A percentile compares a stretch with the other conserved stretches of the same genome.
Conservation (phyloP, 1,140 invertebrate species). For the Camponotus floridanus region DNA sequence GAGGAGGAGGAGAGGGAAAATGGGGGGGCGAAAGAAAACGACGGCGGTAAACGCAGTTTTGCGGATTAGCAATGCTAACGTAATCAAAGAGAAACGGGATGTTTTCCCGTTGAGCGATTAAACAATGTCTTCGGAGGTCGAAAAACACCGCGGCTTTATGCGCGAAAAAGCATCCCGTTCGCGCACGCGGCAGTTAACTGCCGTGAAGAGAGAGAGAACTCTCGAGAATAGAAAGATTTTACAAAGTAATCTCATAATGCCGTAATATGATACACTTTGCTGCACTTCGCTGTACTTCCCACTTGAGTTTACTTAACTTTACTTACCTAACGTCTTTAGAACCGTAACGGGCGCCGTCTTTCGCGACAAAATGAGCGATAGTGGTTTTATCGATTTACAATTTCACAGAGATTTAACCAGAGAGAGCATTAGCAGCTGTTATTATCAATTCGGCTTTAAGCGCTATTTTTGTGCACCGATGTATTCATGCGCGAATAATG, state of each 20-base stretch:
- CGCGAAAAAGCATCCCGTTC: slow-evolving; percentile 30
- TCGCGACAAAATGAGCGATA: background rate
- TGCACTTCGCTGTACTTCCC: slow-evolving; percentile 21
- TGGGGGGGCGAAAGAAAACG: background rate
- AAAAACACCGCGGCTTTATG: slow-evolving; percentile 42
- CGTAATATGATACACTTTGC: slow-evolving; percentile 14
- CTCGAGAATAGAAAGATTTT: slow-evolving; percentile 27
- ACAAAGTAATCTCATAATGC: slow-evolving; percentile 47
- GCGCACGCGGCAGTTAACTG: slow-evolving; percentile 34
- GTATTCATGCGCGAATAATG: background rate
- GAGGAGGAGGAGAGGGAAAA: background rate
- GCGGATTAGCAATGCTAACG: slow-evolving; percentile 62
- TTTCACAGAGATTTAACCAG: background rate
- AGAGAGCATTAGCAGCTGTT: background rate
- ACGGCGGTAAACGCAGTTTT: slow-evolving; percentile 45
- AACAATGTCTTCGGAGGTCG: slow-evolving; percentile 30
- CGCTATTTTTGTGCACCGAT: background rate
- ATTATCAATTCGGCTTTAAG: background rate
- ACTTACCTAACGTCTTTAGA: slow-evolving; percentile 5
- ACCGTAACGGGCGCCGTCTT: slow-evolving; percentile 4
- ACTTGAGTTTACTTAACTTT: slow-evolving; percentile 35
- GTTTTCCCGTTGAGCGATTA: slow-evolving; percentile 46
- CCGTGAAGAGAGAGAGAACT: background rate
- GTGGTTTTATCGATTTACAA: slow-evolving; percentile 1
- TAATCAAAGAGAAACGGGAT: slow-evolving; percentile 54